Base-by-base conservation (phyloP, 2,888 invertebrate species). In the Troilus luridus region DNA sequence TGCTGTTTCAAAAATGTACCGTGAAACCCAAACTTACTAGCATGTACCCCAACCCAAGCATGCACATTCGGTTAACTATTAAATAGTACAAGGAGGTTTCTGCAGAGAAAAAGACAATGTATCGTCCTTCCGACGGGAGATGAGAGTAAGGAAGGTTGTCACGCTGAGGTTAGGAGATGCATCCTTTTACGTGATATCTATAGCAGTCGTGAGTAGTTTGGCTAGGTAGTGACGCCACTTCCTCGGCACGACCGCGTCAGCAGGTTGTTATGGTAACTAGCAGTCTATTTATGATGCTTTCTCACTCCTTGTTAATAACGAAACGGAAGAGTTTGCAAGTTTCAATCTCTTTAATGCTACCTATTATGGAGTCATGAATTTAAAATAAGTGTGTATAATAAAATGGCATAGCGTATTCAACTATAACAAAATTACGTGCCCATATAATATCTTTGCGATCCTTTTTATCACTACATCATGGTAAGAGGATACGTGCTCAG, bases 201-300 rank as follows among this genome's bases (percentile, higher is more conserved):
- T 77, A 27, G 72, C 72, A 77, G 72, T 77, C 72, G 72, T 77
- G 72, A 77, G 72, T 9, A 77, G 72, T 41, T 77, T 9, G 72
- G 27, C 17, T 77, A 17, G 21, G n/a, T 8, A n/a, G 27, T 77
- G 72, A 41, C 9, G 27, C 17, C 17, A 77, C 41, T 77, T 77
- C 72, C 72, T 77, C 0, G 27, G 17, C 72, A 77, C 72, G 72
- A 77, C 72, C 41, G 17, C 72, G 27, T 27, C 41, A 77, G 8
- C 19, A 41, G 72, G 41, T 77, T 77, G 72, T 77, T 77, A 77
- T 77, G 27, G 27, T 77, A 77, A 77, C 72, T 77, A 77, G 41
- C 72, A 41, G 5, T 24, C 67, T 24, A 67, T 67, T 67, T 67
- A 10, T 24, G 14, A 67, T 77, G 41, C 41, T 19, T 77, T 19